Conservation (phyloP, 2,888 invertebrate species). For the Xylota segnis region DNA sequence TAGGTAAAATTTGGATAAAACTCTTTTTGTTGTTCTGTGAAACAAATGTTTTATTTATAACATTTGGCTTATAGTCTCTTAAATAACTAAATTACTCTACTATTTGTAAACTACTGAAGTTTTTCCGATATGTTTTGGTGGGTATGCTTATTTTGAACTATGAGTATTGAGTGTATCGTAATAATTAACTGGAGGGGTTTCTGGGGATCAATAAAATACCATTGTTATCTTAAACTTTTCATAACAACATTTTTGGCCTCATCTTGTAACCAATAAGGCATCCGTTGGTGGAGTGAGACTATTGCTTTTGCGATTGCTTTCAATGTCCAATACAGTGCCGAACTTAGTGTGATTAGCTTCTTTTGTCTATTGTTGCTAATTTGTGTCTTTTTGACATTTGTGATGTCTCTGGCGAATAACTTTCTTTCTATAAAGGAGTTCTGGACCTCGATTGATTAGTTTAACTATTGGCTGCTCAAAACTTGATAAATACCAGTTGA, state of each 20-base stretch:
- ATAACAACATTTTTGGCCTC: background rate
- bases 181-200: background rate
- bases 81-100: background rate
- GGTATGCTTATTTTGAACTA: conserved; percentile 41
- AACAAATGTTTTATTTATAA: background rate
- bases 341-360: too few species aligned
- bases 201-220: background rate
- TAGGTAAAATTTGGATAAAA: background rate
- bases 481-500: too few species aligned
- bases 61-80: background rate
- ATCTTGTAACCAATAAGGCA: background rate
- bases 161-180: background rate
- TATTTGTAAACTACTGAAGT: conserved; percentile 13
- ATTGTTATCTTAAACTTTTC: background rate
- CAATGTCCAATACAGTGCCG: background rate
- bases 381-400: too few species aligned
- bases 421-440: too few species aligned
- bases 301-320: background rate
- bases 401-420: too few species aligned
- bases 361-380: too few species aligned
- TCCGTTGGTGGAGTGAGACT: background rate
- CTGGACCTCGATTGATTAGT: too few species aligned
- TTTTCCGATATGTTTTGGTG: conserved; percentile 56
- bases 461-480: too few species aligned
- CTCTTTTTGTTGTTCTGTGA: background rate